Evolutionary conservation across 2,113 vertebrate genomes (phyloP), one percentile per base, ranked within the genome.

Genomic region (Trinectes maculatus): DNA sequence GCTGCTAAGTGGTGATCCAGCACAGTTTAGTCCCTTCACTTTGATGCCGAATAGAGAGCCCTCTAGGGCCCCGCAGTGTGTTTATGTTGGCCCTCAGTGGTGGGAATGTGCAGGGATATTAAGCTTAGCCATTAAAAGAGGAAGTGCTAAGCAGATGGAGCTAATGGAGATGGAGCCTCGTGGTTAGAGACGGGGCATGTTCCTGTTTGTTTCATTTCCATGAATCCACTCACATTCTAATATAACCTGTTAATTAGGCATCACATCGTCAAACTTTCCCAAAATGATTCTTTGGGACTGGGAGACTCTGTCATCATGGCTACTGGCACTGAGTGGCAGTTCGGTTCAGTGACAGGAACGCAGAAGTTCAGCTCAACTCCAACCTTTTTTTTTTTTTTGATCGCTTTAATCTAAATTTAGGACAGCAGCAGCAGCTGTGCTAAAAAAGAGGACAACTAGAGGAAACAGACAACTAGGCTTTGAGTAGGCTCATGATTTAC

Each of bases 1-100:
- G 15, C 62, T 25, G 72, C 73, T 84, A 82, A 84, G 85, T 43
- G 82, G 59, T 75, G 62, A 36, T 60, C 63, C 74, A 29, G 62
- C 43, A 55, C 68, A 31, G 61, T 72, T 66, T 25, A 33, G 52
- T 58, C 48, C 24, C 63, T 44, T 24, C 52, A 43, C 56, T 74
- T 60, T 64, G 54, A 74, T 52, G 78, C 9, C 58, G 24, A 3
- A 28, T 28, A 59, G 58, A 65, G 63, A 63, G 58, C 49, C 43
- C 31, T 43, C 26, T 43, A 25, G 8, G 33, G 48, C 39, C 49
- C 18, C 26, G 3, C 18, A 3, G 49, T 24, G 43, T 72, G 74
- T 70, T 73, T 59, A 68, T 55, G 71, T 64, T 78, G 52, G 22
- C 63, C 22, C 40, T 26, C 12, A 10, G 40, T 39, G 56, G 63